Evolutionary conservation across 2,113 vertebrate genomes (phyloP).

Genomic region (Pomatostomus ruficeps): DNA sequence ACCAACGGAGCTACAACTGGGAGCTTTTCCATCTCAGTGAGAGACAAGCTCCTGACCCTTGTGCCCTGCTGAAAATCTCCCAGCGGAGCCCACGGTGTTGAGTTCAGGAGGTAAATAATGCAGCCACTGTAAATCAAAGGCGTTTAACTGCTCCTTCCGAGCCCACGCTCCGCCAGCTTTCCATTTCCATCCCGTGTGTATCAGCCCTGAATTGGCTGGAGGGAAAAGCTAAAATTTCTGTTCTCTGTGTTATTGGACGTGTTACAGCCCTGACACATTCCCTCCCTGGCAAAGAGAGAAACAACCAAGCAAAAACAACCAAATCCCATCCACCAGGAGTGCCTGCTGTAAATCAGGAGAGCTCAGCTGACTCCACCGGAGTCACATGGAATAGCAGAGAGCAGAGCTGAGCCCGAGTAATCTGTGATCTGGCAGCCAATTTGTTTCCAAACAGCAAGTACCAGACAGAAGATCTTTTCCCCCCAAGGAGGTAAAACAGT

Average conservation of each 20-base stretch:
- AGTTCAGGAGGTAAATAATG: not conserved
- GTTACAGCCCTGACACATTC: not conserved
- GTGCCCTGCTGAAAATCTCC: not conserved
- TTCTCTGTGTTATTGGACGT: not conserved
- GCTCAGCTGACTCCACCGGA: not conserved
- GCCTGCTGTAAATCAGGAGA: not conserved
- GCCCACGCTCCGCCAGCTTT: not conserved
- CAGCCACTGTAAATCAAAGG: not conserved
- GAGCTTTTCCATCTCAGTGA: not conserved
- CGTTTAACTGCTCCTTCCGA: not conserved
- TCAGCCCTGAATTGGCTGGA: not conserved
- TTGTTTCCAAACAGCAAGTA: constrained; percentile 54
- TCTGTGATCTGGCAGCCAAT: constrained; percentile 13
- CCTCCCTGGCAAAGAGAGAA: not conserved
- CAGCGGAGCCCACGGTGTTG: not conserved
- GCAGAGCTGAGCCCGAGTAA: not conserved
- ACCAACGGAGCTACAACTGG: not conserved
- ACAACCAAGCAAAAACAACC: not conserved
- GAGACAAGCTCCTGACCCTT: not conserved
- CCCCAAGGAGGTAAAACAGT: constrained; percentile 8
- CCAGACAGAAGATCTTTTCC: not conserved
- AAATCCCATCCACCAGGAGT: not conserved
- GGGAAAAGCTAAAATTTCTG: not conserved
- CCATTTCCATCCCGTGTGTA: accelerated
- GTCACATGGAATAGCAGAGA: not conserved